Conservation (phyloP, 92 coral and sea anemone genomes). For the Phymanthus crucifer region DNA sequence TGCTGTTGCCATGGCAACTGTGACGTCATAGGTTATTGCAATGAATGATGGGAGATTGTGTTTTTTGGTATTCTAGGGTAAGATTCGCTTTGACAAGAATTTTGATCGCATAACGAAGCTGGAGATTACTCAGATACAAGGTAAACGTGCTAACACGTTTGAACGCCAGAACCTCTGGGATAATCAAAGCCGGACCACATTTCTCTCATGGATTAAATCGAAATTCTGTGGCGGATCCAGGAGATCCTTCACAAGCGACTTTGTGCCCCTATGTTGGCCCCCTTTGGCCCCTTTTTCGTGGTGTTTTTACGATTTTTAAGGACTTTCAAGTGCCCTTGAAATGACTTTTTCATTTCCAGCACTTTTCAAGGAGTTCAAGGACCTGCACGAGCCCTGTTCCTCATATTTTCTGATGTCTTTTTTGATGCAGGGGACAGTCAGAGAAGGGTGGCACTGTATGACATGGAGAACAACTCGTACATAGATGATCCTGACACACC, state of each 20-base stretch:
- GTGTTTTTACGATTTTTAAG: no score
- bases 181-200: no score
- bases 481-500: slow-evolving; percentile 34
- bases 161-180: no score
- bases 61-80: slow-evolving; percentile 49
- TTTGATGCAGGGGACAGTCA: slow-evolving; percentile 46
- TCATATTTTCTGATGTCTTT: neutral
- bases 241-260: no score
- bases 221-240: no score
- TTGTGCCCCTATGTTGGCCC: no score
- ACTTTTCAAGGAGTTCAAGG: no score
- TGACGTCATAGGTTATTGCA: neutral
- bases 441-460: slow-evolving; percentile 59
- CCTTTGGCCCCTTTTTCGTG: no score
- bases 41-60: neutral
- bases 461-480: slow-evolving; percentile 58
- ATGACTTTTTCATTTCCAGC: no score
- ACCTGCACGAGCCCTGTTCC: no score
- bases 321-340: no score
- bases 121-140: slow-evolving; percentile 66
- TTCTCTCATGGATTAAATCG: no score
- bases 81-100: slow-evolving; percentile 52
- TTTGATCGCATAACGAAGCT: slow-evolving; percentile 65
- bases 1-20: neutral
- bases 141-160: slow-evolving; percentile 15